Conservation (phyloP, 2,797 vertebrate species). For the Antrozous pallidus region DNA sequence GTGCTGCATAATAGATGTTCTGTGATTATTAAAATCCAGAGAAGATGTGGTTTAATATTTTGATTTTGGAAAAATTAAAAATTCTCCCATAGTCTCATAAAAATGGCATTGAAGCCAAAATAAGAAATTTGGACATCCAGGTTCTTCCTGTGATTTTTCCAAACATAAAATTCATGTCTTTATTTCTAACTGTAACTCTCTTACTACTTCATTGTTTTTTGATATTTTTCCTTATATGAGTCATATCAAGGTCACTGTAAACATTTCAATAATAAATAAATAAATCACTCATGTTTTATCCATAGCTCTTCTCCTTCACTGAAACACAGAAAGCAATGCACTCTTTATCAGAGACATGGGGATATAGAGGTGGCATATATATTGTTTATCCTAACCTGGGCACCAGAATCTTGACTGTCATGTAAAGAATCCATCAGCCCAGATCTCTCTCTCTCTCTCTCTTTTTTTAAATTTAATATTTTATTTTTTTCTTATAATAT, state of each 20-base stretch:
- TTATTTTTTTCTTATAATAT: too few relatives aligned
- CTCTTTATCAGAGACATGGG: not conserved
- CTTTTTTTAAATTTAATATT: too few relatives aligned
- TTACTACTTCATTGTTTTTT: not conserved
- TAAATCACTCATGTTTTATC: not conserved
- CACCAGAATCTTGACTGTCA: not conserved
- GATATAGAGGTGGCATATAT: not conserved
- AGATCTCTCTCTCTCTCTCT: too few relatives aligned
- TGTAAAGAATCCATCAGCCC: not conserved
- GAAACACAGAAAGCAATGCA: not conserved
- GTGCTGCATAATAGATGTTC: not conserved
- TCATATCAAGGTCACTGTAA: not conserved
- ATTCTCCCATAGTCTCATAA: not conserved
- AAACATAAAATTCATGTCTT: not conserved
- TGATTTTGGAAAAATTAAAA: not conserved
- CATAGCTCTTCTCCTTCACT: not conserved
- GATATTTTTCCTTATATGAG: not conserved
- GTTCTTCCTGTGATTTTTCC: not conserved
- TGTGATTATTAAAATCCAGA: not conserved
- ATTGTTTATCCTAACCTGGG: not conserved
- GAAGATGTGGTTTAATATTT: not conserved
- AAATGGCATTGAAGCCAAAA: slow-evolving; percentile 2
- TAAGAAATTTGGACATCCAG: not conserved
- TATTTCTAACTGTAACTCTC: slow-evolving; percentile 19
- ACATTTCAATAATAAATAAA: not conserved